A percentile compares a stretch with the other conserved stretches of the same genome.
Evolutionary conservation across 2,113 vertebrate genomes (phyloP).

Genomic region (Clarias macrocephalus): DNA sequence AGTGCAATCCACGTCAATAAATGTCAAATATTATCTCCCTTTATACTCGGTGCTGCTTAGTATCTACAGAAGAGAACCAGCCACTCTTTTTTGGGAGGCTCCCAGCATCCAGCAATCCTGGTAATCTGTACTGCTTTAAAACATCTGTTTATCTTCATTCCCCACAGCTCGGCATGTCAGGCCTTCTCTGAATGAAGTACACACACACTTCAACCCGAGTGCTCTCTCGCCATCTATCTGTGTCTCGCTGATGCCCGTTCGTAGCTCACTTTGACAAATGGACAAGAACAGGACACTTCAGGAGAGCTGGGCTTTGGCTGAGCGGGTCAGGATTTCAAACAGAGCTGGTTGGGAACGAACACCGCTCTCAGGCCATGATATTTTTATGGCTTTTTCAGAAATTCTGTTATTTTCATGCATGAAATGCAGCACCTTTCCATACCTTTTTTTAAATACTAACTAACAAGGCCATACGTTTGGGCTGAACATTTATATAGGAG

Average conservation of each 20-base stretch:
- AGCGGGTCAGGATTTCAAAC: conserved; percentile 62
- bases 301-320: conserved; percentile 60
- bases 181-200: conserved; percentile 61
- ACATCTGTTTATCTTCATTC: conserved; percentile 62
- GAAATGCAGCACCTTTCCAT: neutral
- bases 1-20: conserved; percentile 21
- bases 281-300: conserved; percentile 65
- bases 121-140: conserved; percentile 51
- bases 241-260: conserved; percentile 42
- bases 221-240: conserved; percentile 64
- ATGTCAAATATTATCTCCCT: conserved; percentile 25
- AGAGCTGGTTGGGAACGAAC: neutral
- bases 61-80: conserved; percentile 32
- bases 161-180: conserved; percentile 62
- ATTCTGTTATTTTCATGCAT: neutral
- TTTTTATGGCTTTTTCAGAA: neutral
- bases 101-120: conserved; percentile 58
- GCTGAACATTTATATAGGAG: neutral
- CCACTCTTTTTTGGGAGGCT: conserved; percentile 37
- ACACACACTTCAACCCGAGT: conserved; percentile 64
- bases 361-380: neutral
- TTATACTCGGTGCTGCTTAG: conserved; percentile 14
- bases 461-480: neutral
- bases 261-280: conserved; percentile 73
- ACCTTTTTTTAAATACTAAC: neutral